phyloP scores from a whole-genome alignment of 1,140 invertebrate genomes.

The Psilanteris sp. region DNA sequence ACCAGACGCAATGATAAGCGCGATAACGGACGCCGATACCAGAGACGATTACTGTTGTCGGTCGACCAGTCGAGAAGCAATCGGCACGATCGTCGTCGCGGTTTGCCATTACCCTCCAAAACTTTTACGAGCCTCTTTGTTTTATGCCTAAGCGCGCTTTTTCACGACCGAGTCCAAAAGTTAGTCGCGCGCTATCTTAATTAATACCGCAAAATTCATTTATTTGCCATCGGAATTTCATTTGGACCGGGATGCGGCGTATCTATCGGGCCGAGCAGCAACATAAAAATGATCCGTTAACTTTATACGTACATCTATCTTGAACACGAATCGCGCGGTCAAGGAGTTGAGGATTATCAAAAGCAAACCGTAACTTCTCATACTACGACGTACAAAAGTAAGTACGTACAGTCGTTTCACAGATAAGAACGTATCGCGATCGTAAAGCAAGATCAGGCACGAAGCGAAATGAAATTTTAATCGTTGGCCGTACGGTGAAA shows the following conservation, averaged over 20 bases:
- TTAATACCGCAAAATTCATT: slow-evolving; percentile 23
- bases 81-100: slow-evolving; percentile 73
- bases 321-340: slow-evolving; percentile 60
- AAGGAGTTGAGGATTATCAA: slow-evolving; percentile 64
- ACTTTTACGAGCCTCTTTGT: slow-evolving; percentile 32
- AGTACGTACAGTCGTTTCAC: slow-evolving; percentile 64
- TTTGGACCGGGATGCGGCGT: slow-evolving; percentile 34
- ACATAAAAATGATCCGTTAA: slow-evolving; percentile 58
- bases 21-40: slow-evolving; percentile 78
- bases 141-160: neutral
- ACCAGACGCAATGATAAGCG: slow-evolving; percentile 79
- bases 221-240: slow-evolving; percentile 27
- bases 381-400: slow-evolving; percentile 64
- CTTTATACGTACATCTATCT: slow-evolving; percentile 62
- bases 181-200: slow-evolving; percentile 22
- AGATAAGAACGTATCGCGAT: slow-evolving; percentile 64
- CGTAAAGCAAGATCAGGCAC: slow-evolving; percentile 66
- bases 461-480: slow-evolving; percentile 66
- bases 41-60: slow-evolving; percentile 78
- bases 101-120: slow-evolving; percentile 57
- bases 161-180: slow-evolving; percentile 1
- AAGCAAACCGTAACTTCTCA: slow-evolving; percentile 63
- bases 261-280: slow-evolving; percentile 2
- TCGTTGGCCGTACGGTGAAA: slow-evolving; percentile 54
- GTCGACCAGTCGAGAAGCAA: slow-evolving; percentile 66